phyloP scores from a whole-genome alignment of 2,888 invertebrate species.

The Xanthia icteritia region DNA sequence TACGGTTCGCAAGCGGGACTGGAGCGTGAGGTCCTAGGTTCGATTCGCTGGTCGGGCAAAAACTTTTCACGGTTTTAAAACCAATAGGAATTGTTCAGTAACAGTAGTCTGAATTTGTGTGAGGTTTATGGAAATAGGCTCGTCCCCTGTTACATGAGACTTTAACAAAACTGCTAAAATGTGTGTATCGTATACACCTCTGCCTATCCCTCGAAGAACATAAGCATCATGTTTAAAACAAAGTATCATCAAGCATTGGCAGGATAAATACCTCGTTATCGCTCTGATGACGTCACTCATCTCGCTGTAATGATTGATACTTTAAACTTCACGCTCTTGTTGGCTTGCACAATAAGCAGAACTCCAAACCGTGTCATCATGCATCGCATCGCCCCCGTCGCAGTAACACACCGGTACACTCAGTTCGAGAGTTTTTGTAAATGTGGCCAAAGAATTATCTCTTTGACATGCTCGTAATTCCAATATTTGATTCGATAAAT shows the following conservation, averaged over 20 bases:
- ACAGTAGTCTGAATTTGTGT: background rate
- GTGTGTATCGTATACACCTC: background rate
- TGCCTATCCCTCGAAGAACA: background rate
- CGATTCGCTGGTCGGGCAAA: background rate
- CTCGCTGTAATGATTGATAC: constrained; percentile 57
- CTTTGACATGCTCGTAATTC: no score
- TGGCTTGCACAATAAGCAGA: constrained; percentile 59
- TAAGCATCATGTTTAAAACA: background rate
- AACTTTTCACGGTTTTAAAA: background rate
- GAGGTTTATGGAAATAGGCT: background rate
- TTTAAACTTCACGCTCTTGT: constrained; percentile 62
- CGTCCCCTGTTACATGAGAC: background rate
- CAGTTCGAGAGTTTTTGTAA: background rate
- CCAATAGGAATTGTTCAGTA: background rate
- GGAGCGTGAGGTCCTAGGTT: background rate
- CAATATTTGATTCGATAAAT: background rate
- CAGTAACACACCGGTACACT: constrained; percentile 24
- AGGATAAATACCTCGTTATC: constrained; percentile 10
- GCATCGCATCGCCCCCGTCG: constrained; percentile 18
- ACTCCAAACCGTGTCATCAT: constrained; percentile 54
- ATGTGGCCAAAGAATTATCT: background rate
- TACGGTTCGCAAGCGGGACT: no score
- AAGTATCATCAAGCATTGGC: constrained; percentile 11
- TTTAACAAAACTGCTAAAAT: no score
- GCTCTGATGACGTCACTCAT: constrained; percentile 35